These are phyloP conservation scores for Ophion ellenae DNA, from an alignment of 2,888 invertebrate genomes.

Conservation along the genomic window DNA sequence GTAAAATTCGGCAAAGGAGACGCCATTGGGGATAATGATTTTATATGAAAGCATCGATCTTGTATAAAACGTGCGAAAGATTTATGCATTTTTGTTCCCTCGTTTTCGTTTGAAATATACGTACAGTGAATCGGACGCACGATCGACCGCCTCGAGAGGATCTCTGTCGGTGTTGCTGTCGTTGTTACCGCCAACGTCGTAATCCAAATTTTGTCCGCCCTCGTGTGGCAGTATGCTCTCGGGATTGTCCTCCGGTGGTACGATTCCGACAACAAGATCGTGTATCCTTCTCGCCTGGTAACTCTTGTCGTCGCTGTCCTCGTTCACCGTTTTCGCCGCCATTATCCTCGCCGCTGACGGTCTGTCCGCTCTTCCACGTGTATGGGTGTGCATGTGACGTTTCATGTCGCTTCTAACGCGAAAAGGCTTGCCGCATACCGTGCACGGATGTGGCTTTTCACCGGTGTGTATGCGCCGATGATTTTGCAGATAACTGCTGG, in stretches of 20 bases:
- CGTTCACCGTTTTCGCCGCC: conserved; percentile 64
- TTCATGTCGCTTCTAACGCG: conserved; percentile 93
- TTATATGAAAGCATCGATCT: too few relatives aligned
- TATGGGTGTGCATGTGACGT: conserved; percentile 91
- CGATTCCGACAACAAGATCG: conserved; percentile 79
- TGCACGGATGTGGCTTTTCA: conserved; percentile 91
- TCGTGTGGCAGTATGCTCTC: conserved; percentile 81
- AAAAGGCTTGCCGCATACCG: conserved; percentile 92
- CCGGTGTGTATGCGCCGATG: conserved; percentile 95
- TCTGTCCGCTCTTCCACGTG: conserved; percentile 78
- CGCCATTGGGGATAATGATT: too few relatives aligned
- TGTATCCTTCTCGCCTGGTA: conserved; percentile 75
- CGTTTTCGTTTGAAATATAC: conserved; percentile 68
- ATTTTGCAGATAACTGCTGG: conserved; percentile 93
- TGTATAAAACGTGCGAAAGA: too few relatives aligned
- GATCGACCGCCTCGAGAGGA: conserved; percentile 83
- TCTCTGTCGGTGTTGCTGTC: conserved; percentile 80
- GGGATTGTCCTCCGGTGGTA: conserved; percentile 77
- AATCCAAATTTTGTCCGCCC: conserved; percentile 78
- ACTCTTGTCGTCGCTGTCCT: conserved; percentile 65
- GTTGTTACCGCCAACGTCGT: conserved; percentile 71
- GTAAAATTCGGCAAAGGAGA: background rate
- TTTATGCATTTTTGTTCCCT: too few relatives aligned
- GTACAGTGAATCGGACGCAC: conserved; percentile 83
- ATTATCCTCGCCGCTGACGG: conserved; percentile 61